These are phyloP conservation scores for Hippocampus mohnikei DNA, from an alignment of 2,113 vertebrate genomes.

Conservation along the genomic window DNA sequence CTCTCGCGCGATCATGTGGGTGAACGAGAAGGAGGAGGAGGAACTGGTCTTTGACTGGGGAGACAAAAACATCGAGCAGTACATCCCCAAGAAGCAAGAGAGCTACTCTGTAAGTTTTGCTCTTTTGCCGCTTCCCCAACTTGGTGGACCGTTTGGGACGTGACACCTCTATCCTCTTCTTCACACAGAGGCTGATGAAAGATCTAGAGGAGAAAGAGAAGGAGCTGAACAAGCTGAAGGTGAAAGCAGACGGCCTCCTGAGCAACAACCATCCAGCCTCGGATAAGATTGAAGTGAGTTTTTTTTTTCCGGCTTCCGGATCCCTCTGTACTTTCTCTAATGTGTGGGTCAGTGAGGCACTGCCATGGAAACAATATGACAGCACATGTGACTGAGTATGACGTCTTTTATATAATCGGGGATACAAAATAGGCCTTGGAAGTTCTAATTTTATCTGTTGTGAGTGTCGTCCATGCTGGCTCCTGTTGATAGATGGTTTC, in stretches of 20 bases:
- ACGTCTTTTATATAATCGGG: not conserved
- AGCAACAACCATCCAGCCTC: slow-evolving; percentile 87
- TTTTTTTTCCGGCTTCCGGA: not conserved
- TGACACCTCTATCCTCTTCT: not conserved
- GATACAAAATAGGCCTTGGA: not conserved
- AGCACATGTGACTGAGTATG: no score
- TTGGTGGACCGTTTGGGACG: not conserved
- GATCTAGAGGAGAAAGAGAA: slow-evolving; percentile 94
- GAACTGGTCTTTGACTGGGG: slow-evolving; percentile 97
- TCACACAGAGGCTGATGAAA: slow-evolving; percentile 84
- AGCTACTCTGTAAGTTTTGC: slow-evolving; percentile 83
- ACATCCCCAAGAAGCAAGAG: slow-evolving; percentile 90
- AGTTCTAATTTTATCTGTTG: no score
- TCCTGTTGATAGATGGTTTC: not conserved
- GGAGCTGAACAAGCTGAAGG: slow-evolving; percentile 91
- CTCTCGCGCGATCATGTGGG: slow-evolving; percentile 94
- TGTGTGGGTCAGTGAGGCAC: not conserved
- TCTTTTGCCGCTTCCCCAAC: not conserved
- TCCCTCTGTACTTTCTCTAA: not conserved
- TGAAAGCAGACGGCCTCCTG: slow-evolving; percentile 84
- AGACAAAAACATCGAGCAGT: slow-evolving; percentile 82
- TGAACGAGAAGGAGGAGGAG: slow-evolving; percentile 93
- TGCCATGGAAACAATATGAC: not conserved
- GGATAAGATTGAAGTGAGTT: slow-evolving; percentile 88
- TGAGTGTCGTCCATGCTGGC: not conserved